These are phyloP conservation scores for Abrostola tripartita DNA, from an alignment of 2,888 invertebrate species.

Conservation along the genomic window DNA sequence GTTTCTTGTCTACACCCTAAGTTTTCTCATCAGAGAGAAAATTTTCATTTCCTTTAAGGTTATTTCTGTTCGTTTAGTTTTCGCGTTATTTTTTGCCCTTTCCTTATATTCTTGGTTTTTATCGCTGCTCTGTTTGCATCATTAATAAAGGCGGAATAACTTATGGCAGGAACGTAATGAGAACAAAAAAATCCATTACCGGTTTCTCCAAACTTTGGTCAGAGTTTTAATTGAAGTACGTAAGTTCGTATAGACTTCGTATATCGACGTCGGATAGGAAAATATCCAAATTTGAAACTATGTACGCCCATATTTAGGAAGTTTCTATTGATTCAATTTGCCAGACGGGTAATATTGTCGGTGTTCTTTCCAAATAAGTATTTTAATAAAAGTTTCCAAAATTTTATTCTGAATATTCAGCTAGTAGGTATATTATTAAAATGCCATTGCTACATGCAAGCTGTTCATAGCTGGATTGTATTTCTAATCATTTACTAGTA, in stretches of 20 bases:
- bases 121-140: constrained; percentile 63
- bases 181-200: constrained; percentile 60
- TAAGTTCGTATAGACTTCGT: constrained; percentile 13
- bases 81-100: constrained; percentile 58
- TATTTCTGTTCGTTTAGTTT: constrained; percentile 57
- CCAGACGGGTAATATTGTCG: constrained; percentile 21
- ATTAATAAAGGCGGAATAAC: constrained; percentile 64
- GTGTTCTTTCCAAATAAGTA: constrained; percentile 40
- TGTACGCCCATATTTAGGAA: constrained; percentile 47
- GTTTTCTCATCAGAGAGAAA: constrained; percentile 71
- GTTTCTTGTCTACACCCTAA: constrained; percentile 59
- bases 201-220: constrained; percentile 31
- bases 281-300: constrained; percentile 38
- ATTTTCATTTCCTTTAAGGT: constrained; percentile 67
- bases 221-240: constrained; percentile 36
- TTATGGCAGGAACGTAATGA: constrained; percentile 61
- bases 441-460: constrained; percentile 1
- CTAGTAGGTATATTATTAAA: constrained; percentile 23
- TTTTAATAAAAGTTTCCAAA: constrained; percentile 52
- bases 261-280: constrained; percentile 6
- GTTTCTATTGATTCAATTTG: constrained; percentile 52
- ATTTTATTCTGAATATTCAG: constrained; percentile 36
- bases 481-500: background rate
- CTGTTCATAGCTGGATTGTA: background rate
- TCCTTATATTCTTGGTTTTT: constrained; percentile 60